A percentile compares a stretch with the other conserved stretches of the same genome.
Evolutionary conservation across 1,140 invertebrate genomes (phyloP).

Genomic region (Papilio polytes): DNA sequence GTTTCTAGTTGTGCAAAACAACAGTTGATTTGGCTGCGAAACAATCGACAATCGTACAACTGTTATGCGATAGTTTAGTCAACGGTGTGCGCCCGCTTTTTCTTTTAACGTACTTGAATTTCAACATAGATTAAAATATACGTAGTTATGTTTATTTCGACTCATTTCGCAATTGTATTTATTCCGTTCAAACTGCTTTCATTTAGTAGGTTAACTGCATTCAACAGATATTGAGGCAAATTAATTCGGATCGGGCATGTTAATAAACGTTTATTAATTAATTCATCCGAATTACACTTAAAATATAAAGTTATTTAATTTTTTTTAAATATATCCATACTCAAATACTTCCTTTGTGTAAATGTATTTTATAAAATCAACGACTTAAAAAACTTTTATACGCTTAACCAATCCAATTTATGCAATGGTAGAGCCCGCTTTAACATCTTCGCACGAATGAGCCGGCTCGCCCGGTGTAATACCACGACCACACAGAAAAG

Average conservation of each 20-base stretch:
- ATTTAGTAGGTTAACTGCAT: conserved; percentile 10
- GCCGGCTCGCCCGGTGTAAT: no score
- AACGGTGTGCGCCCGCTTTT: no score
- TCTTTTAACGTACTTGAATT: not conserved
- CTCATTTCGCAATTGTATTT: not conserved
- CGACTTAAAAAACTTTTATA: no score
- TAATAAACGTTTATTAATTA: not conserved
- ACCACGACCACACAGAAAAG: no score
- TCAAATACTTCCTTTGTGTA: not conserved
- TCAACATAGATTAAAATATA: not conserved
- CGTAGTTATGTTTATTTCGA: not conserved
- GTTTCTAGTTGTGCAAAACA: no score
- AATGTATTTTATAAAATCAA: no score
- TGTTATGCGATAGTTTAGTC: no score
- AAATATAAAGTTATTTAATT: not conserved
- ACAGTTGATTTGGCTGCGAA: no score
- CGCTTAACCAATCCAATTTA: no score
- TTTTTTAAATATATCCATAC: not conserved
- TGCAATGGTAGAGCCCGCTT: no score
- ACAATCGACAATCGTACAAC: no score
- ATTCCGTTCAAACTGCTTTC: conserved; percentile 4
- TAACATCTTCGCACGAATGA: no score
- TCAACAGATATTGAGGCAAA: conserved; percentile 11
- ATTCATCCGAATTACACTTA: not conserved
- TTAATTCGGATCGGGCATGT: not conserved